Percentiles rank a stretch among this genome's conserved stretches.
These are phyloP conservation scores for Campylorhamphus procurvoides DNA, from an alignment of 2,113 vertebrate species.

Conservation along the genomic window DNA sequence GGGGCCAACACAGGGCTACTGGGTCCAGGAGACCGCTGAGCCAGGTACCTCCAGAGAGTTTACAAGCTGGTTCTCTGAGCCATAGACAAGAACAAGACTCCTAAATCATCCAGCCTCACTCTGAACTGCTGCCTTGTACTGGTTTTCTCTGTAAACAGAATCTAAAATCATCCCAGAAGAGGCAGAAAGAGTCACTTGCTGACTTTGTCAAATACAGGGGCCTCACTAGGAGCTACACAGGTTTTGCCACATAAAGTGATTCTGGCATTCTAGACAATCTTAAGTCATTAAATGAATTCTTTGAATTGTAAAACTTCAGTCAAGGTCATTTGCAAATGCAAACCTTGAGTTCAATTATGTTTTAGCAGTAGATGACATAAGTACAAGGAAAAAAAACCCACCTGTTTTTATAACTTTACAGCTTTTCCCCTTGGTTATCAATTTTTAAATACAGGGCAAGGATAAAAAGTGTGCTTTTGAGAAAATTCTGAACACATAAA, in stretches of 20 bases:
- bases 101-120: neutral
- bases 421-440: slow-evolving; percentile 72
- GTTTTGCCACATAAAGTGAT: slow-evolving; percentile 55
- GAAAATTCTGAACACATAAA: slow-evolving; percentile 66
- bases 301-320: slow-evolving; percentile 59
- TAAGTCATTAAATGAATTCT: slow-evolving; percentile 56
- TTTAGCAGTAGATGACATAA: slow-evolving; percentile 67
- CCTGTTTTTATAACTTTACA: neutral
- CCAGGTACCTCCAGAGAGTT: neutral
- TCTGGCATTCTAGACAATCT: slow-evolving; percentile 39
- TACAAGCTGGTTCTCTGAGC: neutral
- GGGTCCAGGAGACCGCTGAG: neutral
- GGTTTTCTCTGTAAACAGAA: slow-evolving; percentile 26
- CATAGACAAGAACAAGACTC: neutral
- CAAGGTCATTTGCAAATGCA: slow-evolving; percentile 68
- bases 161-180: slow-evolving; percentile 9
- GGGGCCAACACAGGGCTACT: neutral
- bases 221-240: slow-evolving; percentile 16
- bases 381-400: slow-evolving; percentile 11
- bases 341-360: slow-evolving; percentile 48
- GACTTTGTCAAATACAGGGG: neutral
- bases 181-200: neutral
- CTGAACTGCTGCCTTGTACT: neutral
- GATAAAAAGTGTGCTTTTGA: slow-evolving; percentile 53
- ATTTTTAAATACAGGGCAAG: slow-evolving; percentile 71